Evolutionary conservation across 2,113 vertebrate genomes (phyloP).

Genomic region (Xiphophorus hellerii): DNA sequence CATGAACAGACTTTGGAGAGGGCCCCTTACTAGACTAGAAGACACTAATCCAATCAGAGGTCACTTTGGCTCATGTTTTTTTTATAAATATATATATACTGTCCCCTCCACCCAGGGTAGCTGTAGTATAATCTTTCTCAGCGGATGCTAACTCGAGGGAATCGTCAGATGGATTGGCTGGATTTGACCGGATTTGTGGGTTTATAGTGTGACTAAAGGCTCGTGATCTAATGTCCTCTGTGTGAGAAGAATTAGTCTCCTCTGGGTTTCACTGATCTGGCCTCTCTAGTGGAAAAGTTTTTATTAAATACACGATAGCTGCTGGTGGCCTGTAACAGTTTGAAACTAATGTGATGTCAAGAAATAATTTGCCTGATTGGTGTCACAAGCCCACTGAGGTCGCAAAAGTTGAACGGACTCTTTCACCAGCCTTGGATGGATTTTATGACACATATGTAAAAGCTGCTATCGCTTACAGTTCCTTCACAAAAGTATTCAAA

Average conservation of each 20-base stretch:
- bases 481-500: too few relatives aligned
- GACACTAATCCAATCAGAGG: conserved; percentile 73
- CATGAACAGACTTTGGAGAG: conserved; percentile 56
- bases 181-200: conserved; percentile 53
- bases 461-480: too few relatives aligned
- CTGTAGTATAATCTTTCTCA: conserved; percentile 47
- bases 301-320: background rate
- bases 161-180: conserved; percentile 42
- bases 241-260: conserved; percentile 27
- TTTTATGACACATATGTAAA: background rate
- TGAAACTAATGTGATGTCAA: conserved; percentile 17
- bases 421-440: background rate
- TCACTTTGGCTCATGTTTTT: conserved; percentile 52
- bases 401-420: background rate
- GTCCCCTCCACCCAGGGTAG: conserved; percentile 10
- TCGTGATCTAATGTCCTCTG: conserved; percentile 51
- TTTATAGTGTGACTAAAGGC: conserved; percentile 48
- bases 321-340: background rate
- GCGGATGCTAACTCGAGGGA: conserved; percentile 37
- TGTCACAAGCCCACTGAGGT: background rate
- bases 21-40: conserved; percentile 69
- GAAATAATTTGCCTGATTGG: background rate
- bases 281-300: background rate
- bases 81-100: conserved; percentile 41
- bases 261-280: conserved; percentile 5